Base-by-base conservation (phyloP, 2,797 vertebrate genomes). In the Phataginus tricuspis region DNA sequence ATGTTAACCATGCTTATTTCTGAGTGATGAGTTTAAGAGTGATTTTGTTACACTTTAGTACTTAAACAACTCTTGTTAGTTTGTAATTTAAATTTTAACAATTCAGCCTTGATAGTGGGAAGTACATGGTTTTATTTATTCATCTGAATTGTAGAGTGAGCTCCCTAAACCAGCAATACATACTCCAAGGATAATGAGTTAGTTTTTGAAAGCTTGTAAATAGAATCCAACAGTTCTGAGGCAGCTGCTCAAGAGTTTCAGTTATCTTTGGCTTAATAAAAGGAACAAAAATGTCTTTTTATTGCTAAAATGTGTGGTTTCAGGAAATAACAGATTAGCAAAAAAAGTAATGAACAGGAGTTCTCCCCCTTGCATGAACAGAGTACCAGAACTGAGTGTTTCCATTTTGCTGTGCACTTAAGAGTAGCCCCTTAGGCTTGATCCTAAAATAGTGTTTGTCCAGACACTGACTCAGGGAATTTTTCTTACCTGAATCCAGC, bases 81-180 rank as follows among this genome's bases (percentile, higher is more conserved):
- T 68, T n/a, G 31, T 68, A 74, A 55, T 29, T 92, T 53, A 45
- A 25, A 66, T n/a, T 83, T 42, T 82, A 94, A 64, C 49, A 89
- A 55, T 51, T 63, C 37, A 86, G 1, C 5, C 7, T 42, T 45
- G 23, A 59, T 15, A 21, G 18, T 27, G 14, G n/a, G n/a, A 59
- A 71, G 23, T 29, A n/a, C 37, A 51, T 42, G 19, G 14, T 82
- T 86, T 80, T 53, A 45, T 19, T 84, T 86, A 16, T 34, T 49
- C 25, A 16, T 82, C 39, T 77, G 21, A 63, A 75, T 51, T 55
- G 37, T 21, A 63, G 25, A 89, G 16, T 37, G 55, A 61, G 49
- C 51, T 95, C 42, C 34, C 51, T 66, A n/a, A 90, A n/a, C 45
- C 34, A 21, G 14, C n/a, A 78, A 34, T 18, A 10, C 39, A 12